These are phyloP conservation scores for Clavelina lepadiformis DNA, from an alignment of 23 tunicate species.

Conservation along the genomic window DNA sequence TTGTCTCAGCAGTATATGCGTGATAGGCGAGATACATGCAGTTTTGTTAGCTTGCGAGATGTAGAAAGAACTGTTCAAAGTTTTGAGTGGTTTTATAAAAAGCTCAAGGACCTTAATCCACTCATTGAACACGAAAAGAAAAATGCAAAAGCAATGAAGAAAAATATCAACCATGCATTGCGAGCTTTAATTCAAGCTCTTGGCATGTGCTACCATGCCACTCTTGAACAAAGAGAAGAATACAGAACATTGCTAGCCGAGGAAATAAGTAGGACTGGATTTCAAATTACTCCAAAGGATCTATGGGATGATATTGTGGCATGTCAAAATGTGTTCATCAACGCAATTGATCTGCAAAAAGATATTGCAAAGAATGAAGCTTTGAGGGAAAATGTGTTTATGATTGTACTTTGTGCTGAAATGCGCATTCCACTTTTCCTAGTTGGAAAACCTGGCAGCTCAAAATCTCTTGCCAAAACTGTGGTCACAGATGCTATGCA, in stretches of 20 bases:
- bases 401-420: slow-evolving; percentile 53
- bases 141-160: not conserved
- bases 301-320: slow-evolving; percentile 40
- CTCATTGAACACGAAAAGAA: not conserved
- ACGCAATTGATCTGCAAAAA: slow-evolving; percentile 27
- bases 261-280: not conserved
- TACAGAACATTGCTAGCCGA: slow-evolving; percentile 10
- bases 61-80: slow-evolving; percentile 34
- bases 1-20: slow-evolving; percentile 58
- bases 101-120: not conserved
- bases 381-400: slow-evolving; percentile 58
- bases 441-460: slow-evolving; percentile 76
- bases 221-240: slow-evolving; percentile 17
- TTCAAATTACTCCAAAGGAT: not conserved
- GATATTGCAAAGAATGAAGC: slow-evolving; percentile 62
- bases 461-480: slow-evolving; percentile 62
- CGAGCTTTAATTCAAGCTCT: slow-evolving; percentile 37
- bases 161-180: not conserved
- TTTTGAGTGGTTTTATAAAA: slow-evolving; percentile 39
- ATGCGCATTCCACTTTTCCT: slow-evolving; percentile 65
- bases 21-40: slow-evolving; percentile 31
- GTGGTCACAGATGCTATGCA: slow-evolving; percentile 63
- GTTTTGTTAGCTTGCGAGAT: slow-evolving; percentile 52
- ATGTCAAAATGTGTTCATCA: slow-evolving; percentile 52
- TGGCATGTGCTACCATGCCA: slow-evolving; percentile 55